phyloP scores from a whole-genome alignment of 1,140 invertebrate species.

The Papilio machaon region DNA sequence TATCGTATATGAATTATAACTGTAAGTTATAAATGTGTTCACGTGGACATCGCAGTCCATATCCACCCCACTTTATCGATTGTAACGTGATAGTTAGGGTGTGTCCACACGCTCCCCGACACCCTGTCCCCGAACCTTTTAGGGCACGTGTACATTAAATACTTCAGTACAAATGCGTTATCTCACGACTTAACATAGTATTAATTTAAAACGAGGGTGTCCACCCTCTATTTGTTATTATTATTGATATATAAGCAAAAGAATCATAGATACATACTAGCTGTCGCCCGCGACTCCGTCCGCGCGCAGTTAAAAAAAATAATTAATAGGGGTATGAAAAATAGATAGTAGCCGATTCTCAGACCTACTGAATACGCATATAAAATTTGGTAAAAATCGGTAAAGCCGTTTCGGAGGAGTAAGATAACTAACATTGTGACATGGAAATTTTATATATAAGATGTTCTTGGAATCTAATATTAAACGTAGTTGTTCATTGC shows the following conservation, averaged over 20 bases:
- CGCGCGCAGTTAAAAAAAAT: too few species aligned
- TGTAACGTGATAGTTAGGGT: slow-evolving; percentile 60
- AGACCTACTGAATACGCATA: too few species aligned
- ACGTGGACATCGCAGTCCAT: slow-evolving; percentile 41
- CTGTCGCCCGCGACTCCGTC: too few species aligned
- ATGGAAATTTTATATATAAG: too few species aligned
- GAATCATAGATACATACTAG: background rate
- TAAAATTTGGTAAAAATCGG: too few species aligned
- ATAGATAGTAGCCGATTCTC: too few species aligned
- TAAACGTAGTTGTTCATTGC: too few species aligned
- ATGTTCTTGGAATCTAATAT: too few species aligned
- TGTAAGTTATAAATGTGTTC: background rate
- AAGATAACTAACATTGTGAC: too few species aligned
- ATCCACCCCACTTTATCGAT: slow-evolving; percentile 51
- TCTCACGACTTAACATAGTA: slow-evolving; percentile 33
- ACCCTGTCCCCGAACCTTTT: slow-evolving; percentile 26
- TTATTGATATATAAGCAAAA: background rate
- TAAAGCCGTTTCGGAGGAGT: too few species aligned
- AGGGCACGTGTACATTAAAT: slow-evolving; percentile 28
- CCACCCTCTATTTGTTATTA: slow-evolving; percentile 7
- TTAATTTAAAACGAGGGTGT: slow-evolving; percentile 5
- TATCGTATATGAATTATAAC: background rate
- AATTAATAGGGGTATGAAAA: too few species aligned
- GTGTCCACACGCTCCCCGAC: slow-evolving; percentile 44
- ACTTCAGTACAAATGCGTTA: slow-evolving; percentile 5